These are phyloP conservation scores for Melanostoma scalare DNA, from an alignment of 2,888 invertebrate genomes.

Conservation along the genomic window DNA sequence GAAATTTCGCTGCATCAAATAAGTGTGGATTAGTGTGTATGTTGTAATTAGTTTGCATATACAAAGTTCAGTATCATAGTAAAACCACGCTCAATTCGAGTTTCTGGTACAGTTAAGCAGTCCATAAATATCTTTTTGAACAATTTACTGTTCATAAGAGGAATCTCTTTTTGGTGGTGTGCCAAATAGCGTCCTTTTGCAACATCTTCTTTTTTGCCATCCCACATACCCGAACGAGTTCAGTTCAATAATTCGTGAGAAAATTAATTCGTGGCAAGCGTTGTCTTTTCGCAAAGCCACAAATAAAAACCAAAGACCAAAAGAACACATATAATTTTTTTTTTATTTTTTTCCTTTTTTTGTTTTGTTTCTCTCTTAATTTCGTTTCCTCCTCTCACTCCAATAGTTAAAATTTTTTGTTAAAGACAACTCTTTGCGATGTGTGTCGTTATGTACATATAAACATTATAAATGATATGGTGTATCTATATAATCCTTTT, in stretches of 20 bases:
- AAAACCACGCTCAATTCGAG: too few species aligned
- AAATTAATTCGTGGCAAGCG: conserved; percentile 63
- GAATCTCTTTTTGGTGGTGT: background rate
- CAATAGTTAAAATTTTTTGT: conserved; percentile 44
- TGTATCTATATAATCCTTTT: conserved; percentile 36
- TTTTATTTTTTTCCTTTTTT: conserved; percentile 13
- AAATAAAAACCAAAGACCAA: conserved; percentile 4
- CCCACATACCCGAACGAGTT: conserved; percentile 46
- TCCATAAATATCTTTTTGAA: background rate
- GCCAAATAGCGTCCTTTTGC: conserved; percentile 27
- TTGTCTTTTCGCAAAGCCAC: conserved; percentile 42
- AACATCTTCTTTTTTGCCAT: background rate
- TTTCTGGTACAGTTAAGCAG: too few species aligned
- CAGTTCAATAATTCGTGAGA: conserved; percentile 61
- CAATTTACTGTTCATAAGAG: conserved; percentile 3
- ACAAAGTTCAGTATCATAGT: too few species aligned
- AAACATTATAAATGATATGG: conserved; percentile 42
- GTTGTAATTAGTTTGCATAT: too few species aligned
- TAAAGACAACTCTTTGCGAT: conserved; percentile 30
- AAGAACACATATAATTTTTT: conserved; percentile 4
- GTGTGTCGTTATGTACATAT: conserved; percentile 41
- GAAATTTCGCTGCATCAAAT: too few species aligned
- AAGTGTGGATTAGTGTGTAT: too few species aligned
- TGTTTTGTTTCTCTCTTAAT: background rate
- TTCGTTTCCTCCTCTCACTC: conserved; percentile 57